Evolutionary conservation across 2,113 vertebrate genomes (phyloP).

Genomic region (Nycticorax nycticorax): DNA sequence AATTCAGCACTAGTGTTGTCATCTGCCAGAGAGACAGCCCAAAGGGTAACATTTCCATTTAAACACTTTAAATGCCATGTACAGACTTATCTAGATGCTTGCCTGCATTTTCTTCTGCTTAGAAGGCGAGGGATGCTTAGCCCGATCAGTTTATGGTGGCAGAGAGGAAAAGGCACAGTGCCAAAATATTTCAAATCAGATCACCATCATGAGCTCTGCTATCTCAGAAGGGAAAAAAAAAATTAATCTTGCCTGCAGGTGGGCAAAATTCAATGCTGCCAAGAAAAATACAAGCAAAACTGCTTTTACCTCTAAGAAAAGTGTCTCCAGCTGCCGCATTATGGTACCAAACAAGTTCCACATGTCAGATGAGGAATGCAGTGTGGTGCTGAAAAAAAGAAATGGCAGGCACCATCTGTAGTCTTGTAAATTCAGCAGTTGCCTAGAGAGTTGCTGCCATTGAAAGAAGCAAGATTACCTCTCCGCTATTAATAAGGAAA

Average conservation of each 20-base stretch:
- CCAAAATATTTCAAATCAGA: slow-evolving; percentile 39
- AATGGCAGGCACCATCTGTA: slow-evolving; percentile 63
- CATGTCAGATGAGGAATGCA: slow-evolving; percentile 43
- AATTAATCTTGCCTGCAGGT: slow-evolving; percentile 43
- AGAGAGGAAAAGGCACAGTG: background rate
- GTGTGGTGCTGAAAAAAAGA: slow-evolving; percentile 21
- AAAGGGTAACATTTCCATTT: background rate
- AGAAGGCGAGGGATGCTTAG: background rate
- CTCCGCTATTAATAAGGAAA: slow-evolving; percentile 49
- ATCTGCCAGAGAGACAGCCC: background rate
- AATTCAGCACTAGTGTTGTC: background rate
- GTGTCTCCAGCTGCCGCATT: slow-evolving; percentile 58
- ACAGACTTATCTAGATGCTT: background rate
- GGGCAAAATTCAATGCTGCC: slow-evolving; percentile 48
- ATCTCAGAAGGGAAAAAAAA: slow-evolving; percentile 19
- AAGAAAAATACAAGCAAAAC: slow-evolving; percentile 58
- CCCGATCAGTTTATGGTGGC: background rate
- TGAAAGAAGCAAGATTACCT: slow-evolving; percentile 40
- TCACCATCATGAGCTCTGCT: slow-evolving; percentile 9
- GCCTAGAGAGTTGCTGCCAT: slow-evolving; percentile 52
- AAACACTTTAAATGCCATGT: background rate
- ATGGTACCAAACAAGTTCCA: slow-evolving; percentile 55
- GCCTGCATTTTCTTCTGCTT: background rate
- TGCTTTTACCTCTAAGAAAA: slow-evolving; percentile 40
- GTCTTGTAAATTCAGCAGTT: slow-evolving; percentile 46